Percentiles rank a stretch among this genome's conserved stretches.
These are phyloP conservation scores for Drosophila mulleri DNA, from an alignment of 2,888 invertebrate species.

Conservation along the genomic window DNA sequence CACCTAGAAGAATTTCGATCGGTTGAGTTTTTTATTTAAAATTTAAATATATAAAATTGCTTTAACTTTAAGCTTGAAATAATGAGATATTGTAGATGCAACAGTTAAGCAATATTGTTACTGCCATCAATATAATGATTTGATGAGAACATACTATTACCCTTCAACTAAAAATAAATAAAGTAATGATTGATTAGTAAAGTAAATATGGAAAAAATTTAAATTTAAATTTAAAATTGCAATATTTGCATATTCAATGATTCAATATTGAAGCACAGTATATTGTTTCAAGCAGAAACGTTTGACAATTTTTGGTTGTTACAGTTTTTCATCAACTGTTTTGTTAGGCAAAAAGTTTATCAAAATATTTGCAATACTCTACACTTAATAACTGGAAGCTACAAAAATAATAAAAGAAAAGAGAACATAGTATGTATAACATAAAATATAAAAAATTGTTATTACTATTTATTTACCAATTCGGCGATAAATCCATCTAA, in stretches of 20 bases:
- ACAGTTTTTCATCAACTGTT: constrained; percentile 2
- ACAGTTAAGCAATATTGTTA: no score
- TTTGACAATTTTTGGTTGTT: not conserved
- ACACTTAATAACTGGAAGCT: constrained; percentile 22
- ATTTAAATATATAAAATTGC: no score
- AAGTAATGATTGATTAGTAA: no score
- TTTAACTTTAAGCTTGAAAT: not conserved
- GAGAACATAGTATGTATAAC: no score
- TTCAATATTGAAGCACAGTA: no score
- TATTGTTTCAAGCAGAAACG: not conserved
- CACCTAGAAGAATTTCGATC: not conserved
- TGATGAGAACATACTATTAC: no score
- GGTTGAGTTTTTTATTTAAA: no score
- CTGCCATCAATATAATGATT: no score
- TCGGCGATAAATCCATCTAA: constrained; percentile 69
- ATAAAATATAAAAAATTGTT: constrained; percentile 11
- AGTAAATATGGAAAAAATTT: not conserved
- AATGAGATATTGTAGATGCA: no score
- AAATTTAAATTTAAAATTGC: no score
- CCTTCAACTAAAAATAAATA: no score
- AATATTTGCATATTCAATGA: not conserved
- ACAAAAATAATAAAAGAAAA: constrained; percentile 13
- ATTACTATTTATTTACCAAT: constrained; percentile 46
- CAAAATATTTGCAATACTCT: constrained; percentile 21
- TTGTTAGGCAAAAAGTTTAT: constrained; percentile 4